Percentiles rank a stretch among this genome's conserved stretches.
These are phyloP conservation scores for Drosophila nasuta DNA, from an alignment of 1,140 invertebrate species.

Conservation along the genomic window DNA sequence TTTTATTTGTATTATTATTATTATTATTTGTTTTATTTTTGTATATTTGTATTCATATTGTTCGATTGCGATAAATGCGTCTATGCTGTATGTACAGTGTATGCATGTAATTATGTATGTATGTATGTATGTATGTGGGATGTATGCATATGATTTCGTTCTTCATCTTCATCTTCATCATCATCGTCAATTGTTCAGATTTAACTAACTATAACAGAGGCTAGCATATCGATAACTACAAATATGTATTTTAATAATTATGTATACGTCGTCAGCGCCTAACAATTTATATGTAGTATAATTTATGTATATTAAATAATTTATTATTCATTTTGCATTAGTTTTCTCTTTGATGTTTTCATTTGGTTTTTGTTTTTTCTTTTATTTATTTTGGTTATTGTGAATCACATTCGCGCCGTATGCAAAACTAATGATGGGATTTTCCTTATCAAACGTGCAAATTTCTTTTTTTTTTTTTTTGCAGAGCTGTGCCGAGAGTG, in stretches of 20 bases:
- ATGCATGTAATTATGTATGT: slow-evolving; percentile 23
- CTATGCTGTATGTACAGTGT: slow-evolving; percentile 73
- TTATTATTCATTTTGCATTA: slow-evolving; percentile 50
- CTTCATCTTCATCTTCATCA: slow-evolving; percentile 1
- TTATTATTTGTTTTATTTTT: slow-evolving; percentile 15
- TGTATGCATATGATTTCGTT: slow-evolving; percentile 36
- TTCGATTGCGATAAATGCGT: slow-evolving; percentile 50
- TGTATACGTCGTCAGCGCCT: slow-evolving; percentile 37
- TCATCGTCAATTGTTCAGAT: slow-evolving; percentile 46
- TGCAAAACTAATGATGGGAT: slow-evolving; percentile 38
- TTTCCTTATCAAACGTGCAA: not conserved
- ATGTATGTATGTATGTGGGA: slow-evolving; percentile 26
- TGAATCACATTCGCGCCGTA: slow-evolving; percentile 67
- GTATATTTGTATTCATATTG: slow-evolving; percentile 31
- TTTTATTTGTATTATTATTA: slow-evolving; percentile 51
- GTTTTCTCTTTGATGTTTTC: slow-evolving; percentile 19
- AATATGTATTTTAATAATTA: slow-evolving; percentile 36
- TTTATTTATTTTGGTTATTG: slow-evolving; percentile 25
- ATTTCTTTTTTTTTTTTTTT: no score
- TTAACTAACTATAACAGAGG: slow-evolving; percentile 76
- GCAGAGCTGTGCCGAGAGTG: slow-evolving; percentile 13
- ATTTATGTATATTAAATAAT: slow-evolving; percentile 40
- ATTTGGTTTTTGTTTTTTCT: slow-evolving; percentile 22
- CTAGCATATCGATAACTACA: slow-evolving; percentile 56
- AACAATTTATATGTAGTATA: slow-evolving; percentile 43